Base-by-base conservation (phyloP, 92 coral and sea anemone species). In the Ricordea florida region DNA sequence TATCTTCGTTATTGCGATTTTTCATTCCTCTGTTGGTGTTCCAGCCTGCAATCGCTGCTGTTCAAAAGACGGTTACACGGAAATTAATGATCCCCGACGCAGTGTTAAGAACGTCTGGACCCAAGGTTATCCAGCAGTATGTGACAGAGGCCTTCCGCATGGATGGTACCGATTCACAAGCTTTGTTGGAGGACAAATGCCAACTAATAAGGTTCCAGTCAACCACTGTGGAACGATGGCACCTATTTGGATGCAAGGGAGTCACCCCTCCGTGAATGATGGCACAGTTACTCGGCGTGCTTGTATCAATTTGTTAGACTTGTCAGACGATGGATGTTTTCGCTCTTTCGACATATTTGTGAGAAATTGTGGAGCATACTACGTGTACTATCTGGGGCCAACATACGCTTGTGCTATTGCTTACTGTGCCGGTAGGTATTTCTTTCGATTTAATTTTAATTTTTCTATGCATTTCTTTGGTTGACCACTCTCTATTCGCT, bases 111-210 rank as follows among this genome's bases (percentile, higher is more conserved):
- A n/a, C n/a, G n/a, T n/a, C n/a, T n/a, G n/a, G n/a, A n/a, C n/a
- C n/a, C n/a, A n/a, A n/a, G n/a, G n/a, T n/a, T n/a, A 62, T 26
- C 73, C 66, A 6, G 47, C 59, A 24, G 51, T 48, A 48, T 78
- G 84, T n/a, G 84, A 78, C 58, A 1, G 10, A 4, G 8, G 5
- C 0, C 84, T 78, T 15, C 11, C 37, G 13, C 23, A 45, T 35
- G 84, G 84, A 10, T 78, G 84, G 84, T 78, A 78, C 33, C 61
- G 84, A 9, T 78, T 78, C 41, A 58, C 20, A 6, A 78, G 48
- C 44, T 10, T 24, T 0, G 84, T 63, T 16, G 84, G 84, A 3
- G 84, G 76, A 49, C 32, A 33, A 47, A 76, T 76, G 73, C 82
- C 82, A 1, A 55, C 61, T 10, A 76, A 51, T 0, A 64, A 65